Evolutionary conservation across 1,140 invertebrate species (phyloP).

Genomic region (Bradynema listronoti): DNA sequence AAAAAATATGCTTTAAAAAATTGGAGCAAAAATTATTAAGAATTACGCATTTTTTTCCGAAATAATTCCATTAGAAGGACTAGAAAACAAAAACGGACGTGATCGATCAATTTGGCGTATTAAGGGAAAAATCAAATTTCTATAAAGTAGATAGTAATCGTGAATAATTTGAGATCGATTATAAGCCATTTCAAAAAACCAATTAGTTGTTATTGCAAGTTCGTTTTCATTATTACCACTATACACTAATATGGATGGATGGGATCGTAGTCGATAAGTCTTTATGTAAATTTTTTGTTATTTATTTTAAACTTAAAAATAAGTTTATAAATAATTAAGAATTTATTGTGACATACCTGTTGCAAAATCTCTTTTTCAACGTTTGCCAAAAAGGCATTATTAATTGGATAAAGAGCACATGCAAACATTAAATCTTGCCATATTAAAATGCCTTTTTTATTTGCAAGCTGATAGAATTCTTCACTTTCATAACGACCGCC

Average conservation of each 20-base stretch:
- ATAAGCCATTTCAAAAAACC: slow-evolving; percentile 41
- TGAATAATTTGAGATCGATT: slow-evolving; percentile 37
- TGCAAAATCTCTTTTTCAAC: slow-evolving; percentile 74
- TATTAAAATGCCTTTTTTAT: slow-evolving; percentile 53
- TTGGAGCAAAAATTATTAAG: slow-evolving; percentile 1
- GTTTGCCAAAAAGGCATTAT: slow-evolving; percentile 67
- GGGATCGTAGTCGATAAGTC: slow-evolving; percentile 74
- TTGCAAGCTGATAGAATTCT: slow-evolving; percentile 73
- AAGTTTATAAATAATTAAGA: too few species aligned
- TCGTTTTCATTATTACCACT: slow-evolving; percentile 92
- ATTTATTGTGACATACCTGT: too few species aligned
- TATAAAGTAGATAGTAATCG: slow-evolving; percentile 82
- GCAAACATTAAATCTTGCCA: slow-evolving; percentile 86
- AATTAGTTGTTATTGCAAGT: slow-evolving; percentile 60
- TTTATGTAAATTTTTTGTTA: slow-evolving; percentile 40
- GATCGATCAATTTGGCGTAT: slow-evolving; percentile 63
- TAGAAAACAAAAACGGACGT: slow-evolving; percentile 73
- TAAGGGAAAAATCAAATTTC: slow-evolving; percentile 67
- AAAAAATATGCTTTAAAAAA: slow-evolving; percentile 11
- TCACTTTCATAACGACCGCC: slow-evolving; percentile 90
- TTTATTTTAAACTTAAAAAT: background rate
- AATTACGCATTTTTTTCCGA: slow-evolving; percentile 67
- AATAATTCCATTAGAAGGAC: slow-evolving; percentile 80
- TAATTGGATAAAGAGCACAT: slow-evolving; percentile 83
- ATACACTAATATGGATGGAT: slow-evolving; percentile 76